phyloP scores from a whole-genome alignment of 2,888 invertebrate species.

The Meliscaeva auricollis region DNA sequence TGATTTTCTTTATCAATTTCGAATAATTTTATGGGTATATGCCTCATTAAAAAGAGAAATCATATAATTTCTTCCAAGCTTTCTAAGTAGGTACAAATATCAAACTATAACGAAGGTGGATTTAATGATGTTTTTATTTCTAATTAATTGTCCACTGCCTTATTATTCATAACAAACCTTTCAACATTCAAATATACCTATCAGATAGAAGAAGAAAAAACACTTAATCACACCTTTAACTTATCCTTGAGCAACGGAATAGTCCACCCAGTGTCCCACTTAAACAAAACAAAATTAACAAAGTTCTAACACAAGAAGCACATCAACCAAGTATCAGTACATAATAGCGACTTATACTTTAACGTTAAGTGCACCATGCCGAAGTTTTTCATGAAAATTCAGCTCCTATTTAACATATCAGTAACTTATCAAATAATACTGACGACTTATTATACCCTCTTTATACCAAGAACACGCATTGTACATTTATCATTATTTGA shows the following conservation, averaged over 20 bases:
- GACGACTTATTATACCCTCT: conserved; percentile 56
- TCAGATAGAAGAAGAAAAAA: background rate
- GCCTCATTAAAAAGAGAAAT: no score
- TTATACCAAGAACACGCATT: conserved; percentile 53
- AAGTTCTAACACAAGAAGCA: background rate
- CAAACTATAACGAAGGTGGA: background rate
- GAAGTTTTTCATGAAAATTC: conserved; percentile 23
- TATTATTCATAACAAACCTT: conserved; percentile 27
- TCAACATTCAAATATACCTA: conserved; percentile 20
- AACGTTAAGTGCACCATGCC: background rate
- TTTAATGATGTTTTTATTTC: conserved; percentile 12
- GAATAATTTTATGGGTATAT: no score
- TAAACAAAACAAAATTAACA: background rate
- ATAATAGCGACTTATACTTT: background rate
- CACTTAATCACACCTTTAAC: conserved; percentile 5
- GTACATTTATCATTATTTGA: conserved; percentile 33
- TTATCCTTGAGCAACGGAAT: background rate
- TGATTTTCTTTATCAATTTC: no score
- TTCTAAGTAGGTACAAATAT: no score
- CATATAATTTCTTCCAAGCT: no score
- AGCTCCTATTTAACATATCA: conserved; percentile 49
- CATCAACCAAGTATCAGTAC: background rate
- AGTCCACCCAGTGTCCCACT: background rate
- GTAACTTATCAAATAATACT: conserved; percentile 47
- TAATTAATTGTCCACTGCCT: conserved; percentile 9